Evolutionary conservation across 1,140 invertebrate genomes (phyloP).

Genomic region (Prorops nasuta): DNA sequence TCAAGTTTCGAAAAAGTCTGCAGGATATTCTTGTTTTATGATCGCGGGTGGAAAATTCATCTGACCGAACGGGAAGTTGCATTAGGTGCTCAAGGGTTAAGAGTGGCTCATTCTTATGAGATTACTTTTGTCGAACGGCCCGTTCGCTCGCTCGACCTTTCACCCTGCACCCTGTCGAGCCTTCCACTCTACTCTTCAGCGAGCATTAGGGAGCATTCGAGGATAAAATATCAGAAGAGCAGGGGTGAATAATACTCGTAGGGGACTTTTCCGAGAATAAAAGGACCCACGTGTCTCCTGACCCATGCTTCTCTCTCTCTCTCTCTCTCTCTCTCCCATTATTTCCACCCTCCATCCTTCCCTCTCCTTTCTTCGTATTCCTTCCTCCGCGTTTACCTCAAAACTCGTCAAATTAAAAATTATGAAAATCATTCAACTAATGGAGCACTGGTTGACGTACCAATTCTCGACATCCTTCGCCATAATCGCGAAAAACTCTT

Average conservation of each 20-base stretch:
- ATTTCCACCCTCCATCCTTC: too few species aligned
- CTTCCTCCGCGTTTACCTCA: too few species aligned
- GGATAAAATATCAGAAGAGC: conserved; percentile 44
- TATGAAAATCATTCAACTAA: too few species aligned
- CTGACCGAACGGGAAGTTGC: conserved; percentile 13
- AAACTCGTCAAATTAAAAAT: too few species aligned
- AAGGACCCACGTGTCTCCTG: conserved; percentile 21
- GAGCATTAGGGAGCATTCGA: conserved; percentile 45
- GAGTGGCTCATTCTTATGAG: conserved; percentile 9
- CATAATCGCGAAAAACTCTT: too few species aligned
- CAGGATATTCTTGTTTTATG: conserved; percentile 13
- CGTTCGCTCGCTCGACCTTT: conserved; percentile 11
- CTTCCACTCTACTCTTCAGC: conserved; percentile 7
- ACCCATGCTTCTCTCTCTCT: not conserved
- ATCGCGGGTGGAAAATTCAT: conserved; percentile 10
- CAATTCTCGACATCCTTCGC: too few species aligned
- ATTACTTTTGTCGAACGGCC: conserved; percentile 41
- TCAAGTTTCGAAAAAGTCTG: too few species aligned
- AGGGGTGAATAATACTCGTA: conserved; percentile 45
- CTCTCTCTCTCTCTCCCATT: too few species aligned
- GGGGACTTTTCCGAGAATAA: conserved; percentile 33
- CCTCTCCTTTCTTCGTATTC: too few species aligned
- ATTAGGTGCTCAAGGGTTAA: conserved; percentile 2
- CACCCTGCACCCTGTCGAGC: not conserved
- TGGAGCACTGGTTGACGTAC: too few species aligned